phyloP scores from a whole-genome alignment of 2,888 invertebrate genomes.

The Baronia brevicornis region DNA sequence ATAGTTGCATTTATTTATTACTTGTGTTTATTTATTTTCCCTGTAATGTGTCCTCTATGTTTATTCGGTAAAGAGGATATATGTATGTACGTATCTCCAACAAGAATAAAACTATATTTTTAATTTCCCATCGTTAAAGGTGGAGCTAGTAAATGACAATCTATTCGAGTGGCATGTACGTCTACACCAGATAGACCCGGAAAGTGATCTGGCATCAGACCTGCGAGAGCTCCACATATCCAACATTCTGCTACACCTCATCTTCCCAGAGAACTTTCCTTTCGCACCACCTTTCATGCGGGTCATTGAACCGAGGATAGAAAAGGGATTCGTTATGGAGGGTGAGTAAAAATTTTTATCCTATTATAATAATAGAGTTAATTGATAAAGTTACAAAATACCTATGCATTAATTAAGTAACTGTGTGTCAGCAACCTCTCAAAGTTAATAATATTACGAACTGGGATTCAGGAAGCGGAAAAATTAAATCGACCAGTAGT shows the following conservation, averaged over 20 bases:
- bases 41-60: too few relatives aligned
- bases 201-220: conserved; percentile 88
- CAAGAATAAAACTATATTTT: not conserved
- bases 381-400: too few relatives aligned
- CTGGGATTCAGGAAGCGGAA: too few relatives aligned
- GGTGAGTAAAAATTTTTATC: conserved; percentile 52
- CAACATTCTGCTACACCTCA: conserved; percentile 84
- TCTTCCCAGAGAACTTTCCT: conserved; percentile 92
- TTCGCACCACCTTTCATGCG: conserved; percentile 92
- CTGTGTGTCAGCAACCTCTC: too few relatives aligned
- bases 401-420: too few relatives aligned
- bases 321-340: conserved; percentile 92
- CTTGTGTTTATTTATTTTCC: not conserved
- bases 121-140: conserved; percentile 41
- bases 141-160: conserved; percentile 90
- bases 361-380: too few relatives aligned
- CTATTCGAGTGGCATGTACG: conserved; percentile 92
- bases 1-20: too few relatives aligned
- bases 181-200: conserved; percentile 86
- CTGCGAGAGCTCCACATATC: conserved; percentile 85
- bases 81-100: not conserved
- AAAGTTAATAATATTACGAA: too few relatives aligned
- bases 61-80: too few relatives aligned
- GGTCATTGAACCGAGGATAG: conserved; percentile 86
- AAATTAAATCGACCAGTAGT: too few relatives aligned